These are phyloP conservation scores for Xenus cinereus DNA, from an alignment of 2,113 vertebrate genomes.

Conservation along the genomic window DNA sequence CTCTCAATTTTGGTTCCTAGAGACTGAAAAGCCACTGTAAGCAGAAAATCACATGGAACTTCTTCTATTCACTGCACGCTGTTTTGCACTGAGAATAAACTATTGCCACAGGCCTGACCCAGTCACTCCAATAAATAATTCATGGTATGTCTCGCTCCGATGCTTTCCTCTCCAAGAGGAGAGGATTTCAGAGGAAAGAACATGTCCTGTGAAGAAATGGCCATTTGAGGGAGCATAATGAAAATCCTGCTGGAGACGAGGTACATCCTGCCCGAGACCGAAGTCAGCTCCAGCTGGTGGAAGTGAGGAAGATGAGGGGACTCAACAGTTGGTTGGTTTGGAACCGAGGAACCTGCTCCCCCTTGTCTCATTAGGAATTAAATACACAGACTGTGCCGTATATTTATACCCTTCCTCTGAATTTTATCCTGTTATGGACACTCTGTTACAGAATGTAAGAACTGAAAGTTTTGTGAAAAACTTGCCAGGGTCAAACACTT, in stretches of 20 bases:
- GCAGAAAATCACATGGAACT: conserved; percentile 1
- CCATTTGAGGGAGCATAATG: not conserved
- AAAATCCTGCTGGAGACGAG: not conserved
- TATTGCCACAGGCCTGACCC: not conserved
- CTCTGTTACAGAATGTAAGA: not conserved
- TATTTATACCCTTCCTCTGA: not conserved
- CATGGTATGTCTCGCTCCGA: not conserved
- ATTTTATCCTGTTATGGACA: not conserved
- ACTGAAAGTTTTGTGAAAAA: not conserved
- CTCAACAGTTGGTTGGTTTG: not conserved
- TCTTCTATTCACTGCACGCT: not conserved
- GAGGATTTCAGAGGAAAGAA: not conserved
- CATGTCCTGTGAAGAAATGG: not conserved
- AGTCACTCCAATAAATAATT: conserved; percentile 10
- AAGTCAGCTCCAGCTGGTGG: not conserved
- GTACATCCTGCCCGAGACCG: not conserved
- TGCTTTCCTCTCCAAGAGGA: not conserved
- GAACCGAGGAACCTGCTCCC: not conserved
- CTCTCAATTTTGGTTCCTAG: not conserved
- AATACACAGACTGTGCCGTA: not conserved
- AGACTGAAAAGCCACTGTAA: not conserved
- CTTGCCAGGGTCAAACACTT: not conserved
- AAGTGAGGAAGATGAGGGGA: not conserved
- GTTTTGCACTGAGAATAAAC: not conserved
- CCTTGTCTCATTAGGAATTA: not conserved